Base-by-base conservation (phyloP, 1,140 invertebrate genomes). In the Drosophila sp. region DNA sequence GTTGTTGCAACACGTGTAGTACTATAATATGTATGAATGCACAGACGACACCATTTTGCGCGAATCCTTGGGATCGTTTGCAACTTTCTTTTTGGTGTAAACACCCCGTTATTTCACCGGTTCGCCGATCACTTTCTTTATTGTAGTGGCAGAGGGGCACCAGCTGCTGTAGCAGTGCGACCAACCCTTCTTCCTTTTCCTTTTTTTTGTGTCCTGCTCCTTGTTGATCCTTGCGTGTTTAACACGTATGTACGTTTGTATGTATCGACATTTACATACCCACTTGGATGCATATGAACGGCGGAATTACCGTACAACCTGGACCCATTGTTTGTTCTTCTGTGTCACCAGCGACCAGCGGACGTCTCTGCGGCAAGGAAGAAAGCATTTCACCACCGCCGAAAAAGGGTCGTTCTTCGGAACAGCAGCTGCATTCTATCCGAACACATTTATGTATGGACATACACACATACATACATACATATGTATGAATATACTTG, bases 371-470 rank as follows among this genome's bases (percentile, higher is more conserved):
- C 17, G 8, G 69, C 11, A 44, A 58, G 66, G 76, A 79, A 86
- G 83, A 86, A 86, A 86, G 79, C 72, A 73, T 86, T 86, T 87
- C 83, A 57, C 70, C 77, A n/a, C 30, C 32, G 58, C 47, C 25
- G 5, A 5, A 38, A 47, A 72, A 73, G 73, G 76, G 74, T 71
- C 54, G 35, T 8, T n/a, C 32, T 47, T 4, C 25, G 25, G 23
- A 50, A 50, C 23, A 50, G 44, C 44, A 50, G 44, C 44, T 50
- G 44, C 44, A 50, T 50, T 50, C 44, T 27, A 50, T 23, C 4
- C 25, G 7, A 6, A 47, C 23, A 47, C 23, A 47, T 47, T 27
- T 54, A 54, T 6, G 23, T 6, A 27, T 27, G 23, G 10, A 23
- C 41, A 23, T 27, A 27, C 23, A 35, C 5, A 35, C 6, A 7